Evolutionary conservation across 2,888 invertebrate genomes (phyloP).

Genomic region (Hemistola chrysoprasaria): DNA sequence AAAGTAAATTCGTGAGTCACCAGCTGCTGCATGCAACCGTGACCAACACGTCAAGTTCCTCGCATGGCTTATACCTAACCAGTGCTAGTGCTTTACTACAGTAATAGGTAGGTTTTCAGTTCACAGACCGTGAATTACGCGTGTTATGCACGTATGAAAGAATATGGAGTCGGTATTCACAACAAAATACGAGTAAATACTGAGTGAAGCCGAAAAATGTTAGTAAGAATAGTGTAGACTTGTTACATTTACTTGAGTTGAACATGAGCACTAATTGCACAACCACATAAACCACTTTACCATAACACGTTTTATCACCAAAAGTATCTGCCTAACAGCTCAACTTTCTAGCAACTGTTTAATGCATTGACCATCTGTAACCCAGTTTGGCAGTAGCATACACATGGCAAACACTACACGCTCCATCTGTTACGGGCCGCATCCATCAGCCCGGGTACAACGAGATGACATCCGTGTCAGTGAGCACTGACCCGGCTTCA

Average conservation of each 20-base stretch:
- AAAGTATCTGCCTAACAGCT: no score
- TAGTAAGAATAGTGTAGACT: background rate
- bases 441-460: constrained; percentile 35
- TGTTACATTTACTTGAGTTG: no score
- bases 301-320: no score
- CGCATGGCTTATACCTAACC: constrained; percentile 23
- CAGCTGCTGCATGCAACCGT: constrained; percentile 35
- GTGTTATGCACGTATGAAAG: background rate
- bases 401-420: constrained; percentile 16
- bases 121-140: constrained; percentile 1
- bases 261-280: no score
- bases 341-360: no score
- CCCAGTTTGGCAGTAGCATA: background rate
- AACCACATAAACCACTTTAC: no score
- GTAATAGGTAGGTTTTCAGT: constrained; percentile 4
- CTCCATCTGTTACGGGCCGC: constrained; percentile 16
- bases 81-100: constrained; percentile 20
- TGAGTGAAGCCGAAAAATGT: background rate
- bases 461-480: constrained; percentile 53
- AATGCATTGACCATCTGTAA: no score
- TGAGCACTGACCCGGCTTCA: constrained; percentile 44
- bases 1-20: constrained; percentile 42
- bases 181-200: background rate
- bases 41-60: constrained; percentile 38
- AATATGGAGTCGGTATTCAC: background rate